Evolutionary conservation across 2,113 vertebrate genomes (phyloP).

Genomic region (Meriones unguiculatus): DNA sequence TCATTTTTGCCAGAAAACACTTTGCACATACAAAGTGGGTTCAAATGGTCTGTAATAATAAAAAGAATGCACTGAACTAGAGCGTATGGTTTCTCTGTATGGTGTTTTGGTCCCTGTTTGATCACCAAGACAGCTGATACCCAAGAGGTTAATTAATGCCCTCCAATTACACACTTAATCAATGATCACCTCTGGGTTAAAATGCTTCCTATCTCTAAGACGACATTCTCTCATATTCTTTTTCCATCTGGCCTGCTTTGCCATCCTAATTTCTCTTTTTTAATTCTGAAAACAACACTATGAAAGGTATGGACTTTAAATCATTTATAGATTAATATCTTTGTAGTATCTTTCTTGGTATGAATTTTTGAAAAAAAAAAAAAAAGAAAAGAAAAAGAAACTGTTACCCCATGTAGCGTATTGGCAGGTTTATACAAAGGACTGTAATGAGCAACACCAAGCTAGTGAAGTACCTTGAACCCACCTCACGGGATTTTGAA

Average conservation of each 20-base stretch:
- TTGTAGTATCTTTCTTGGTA: background rate
- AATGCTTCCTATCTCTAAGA: background rate
- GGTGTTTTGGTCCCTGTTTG: background rate
- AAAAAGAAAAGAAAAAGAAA: background rate
- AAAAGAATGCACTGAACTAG: background rate
- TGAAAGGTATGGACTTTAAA: constrained; percentile 21
- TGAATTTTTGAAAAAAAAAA: background rate
- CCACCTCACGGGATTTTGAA: background rate
- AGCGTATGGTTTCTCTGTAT: background rate
- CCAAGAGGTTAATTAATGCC: background rate
- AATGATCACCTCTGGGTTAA: background rate
- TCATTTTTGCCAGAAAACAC: background rate
- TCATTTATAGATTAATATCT: background rate
- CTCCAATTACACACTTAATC: constrained; percentile 25
- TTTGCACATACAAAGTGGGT: background rate
- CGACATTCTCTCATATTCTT: background rate
- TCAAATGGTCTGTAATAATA: background rate
- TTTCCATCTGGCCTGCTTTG: background rate
- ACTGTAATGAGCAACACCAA: background rate
- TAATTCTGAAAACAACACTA: constrained; percentile 37
- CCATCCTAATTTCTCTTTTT: background rate
- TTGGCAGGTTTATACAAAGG: background rate
- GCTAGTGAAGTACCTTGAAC: background rate
- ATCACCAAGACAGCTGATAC: background rate
- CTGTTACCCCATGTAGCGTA: background rate